Conservation (phyloP, 2,888 invertebrate species). For the Rhorus exstirpatorius region DNA sequence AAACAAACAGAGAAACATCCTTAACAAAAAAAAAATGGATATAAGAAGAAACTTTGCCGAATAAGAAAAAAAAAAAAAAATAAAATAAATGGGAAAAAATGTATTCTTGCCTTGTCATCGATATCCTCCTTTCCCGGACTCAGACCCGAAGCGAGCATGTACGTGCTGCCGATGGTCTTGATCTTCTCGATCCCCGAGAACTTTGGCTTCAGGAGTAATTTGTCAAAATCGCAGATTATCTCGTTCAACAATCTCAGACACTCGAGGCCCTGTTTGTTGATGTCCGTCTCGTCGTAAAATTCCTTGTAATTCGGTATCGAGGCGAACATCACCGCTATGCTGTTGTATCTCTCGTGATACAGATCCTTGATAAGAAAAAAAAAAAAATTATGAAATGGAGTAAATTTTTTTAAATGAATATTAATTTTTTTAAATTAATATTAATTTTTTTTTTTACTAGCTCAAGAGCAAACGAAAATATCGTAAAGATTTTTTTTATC, state of each 20-base stretch:
- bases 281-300: conserved; percentile 98
- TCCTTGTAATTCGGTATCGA: conserved; percentile 99
- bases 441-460: too few species aligned
- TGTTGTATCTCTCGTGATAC: conserved; percentile 97
- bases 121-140: conserved; percentile 95
- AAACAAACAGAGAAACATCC: too few species aligned
- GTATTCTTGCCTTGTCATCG: conserved; percentile 84
- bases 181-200: conserved; percentile 99
- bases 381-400: background rate
- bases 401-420: too few species aligned
- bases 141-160: conserved; percentile 98
- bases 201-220: conserved; percentile 96
- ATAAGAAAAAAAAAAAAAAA: conserved; percentile 29
- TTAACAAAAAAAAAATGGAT: too few species aligned
- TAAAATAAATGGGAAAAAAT: too few species aligned
- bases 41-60: too few species aligned
- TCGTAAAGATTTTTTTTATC: too few species aligned
- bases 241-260: conserved; percentile 97
- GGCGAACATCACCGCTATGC: conserved; percentile 99
- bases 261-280: conserved; percentile 98
- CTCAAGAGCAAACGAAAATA: too few species aligned
- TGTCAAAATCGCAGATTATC: conserved; percentile 99
- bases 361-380: conserved; percentile 89
- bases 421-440: too few species aligned
- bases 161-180: conserved; percentile 99